Evolutionary conservation across 92 coral and sea anemone genomes (phyloP), one percentile per base, ranked within the genome.

Genomic region (Desmophyllum pertusum): DNA sequence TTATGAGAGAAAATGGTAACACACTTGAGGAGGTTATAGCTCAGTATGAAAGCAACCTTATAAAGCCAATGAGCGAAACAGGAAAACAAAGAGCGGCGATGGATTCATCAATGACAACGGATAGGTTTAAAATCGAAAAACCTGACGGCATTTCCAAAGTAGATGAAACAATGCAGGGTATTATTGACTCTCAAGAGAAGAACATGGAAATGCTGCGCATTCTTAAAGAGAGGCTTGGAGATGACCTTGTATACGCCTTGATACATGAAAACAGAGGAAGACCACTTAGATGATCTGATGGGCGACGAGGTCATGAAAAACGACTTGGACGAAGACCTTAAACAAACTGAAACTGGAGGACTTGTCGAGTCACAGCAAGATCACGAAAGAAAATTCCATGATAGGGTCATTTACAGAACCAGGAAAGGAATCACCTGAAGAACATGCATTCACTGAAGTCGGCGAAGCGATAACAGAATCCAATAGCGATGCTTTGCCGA

Each of bases 1-100:
- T 81, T 41, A 93, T 93, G 93, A 66, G 77, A 11, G 74, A 55
- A 36, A 41, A 67, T 73, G 71, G 88, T 21, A 73, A 45, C 35
- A 90, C 96, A 70, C 76, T 93, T 27, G 92, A 77, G 39, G 93
- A 87, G 37, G 83, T 93, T 38, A 42, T 93, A 37, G 81, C 69
- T n/a, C 76, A 87, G 51, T 93, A 93, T 51, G 96, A 93, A 85
- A 72, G 50, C 42, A 79, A 87, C 19, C 80, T 93, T 37, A 72
- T 43, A 64, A 59, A 15, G 38, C 0, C 59, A 5, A n/a, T 30
- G 29, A 18, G 37, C 6, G 67, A 53, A 35, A 53, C 1, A 25
- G 31, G 0, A 39, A 21, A n/a, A 21, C 46, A 14, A 46, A 18
- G 17, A 10, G 75, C 46, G 23, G 38, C 2, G 21, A n/a, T 10